phyloP scores from a whole-genome alignment of 2,113 vertebrate species.

The Galbula dea region DNA sequence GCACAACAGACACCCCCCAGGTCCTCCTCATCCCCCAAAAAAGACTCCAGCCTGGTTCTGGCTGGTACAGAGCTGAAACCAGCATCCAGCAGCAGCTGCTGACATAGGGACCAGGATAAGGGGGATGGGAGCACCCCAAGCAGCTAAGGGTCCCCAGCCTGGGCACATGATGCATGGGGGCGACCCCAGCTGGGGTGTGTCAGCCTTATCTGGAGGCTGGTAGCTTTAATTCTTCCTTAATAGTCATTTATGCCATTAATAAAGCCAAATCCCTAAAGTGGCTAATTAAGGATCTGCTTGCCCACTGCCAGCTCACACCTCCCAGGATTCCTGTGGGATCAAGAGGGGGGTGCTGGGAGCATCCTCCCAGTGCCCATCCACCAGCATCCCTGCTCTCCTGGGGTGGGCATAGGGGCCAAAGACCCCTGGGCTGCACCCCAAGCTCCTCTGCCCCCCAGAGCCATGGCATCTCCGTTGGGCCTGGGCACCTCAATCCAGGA shows the following conservation, averaged over 20 bases:
- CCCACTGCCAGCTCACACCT: rapidly evolving
- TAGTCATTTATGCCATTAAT: not conserved
- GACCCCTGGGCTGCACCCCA: not conserved
- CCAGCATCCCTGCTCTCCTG: not conserved
- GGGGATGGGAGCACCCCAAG: not conserved
- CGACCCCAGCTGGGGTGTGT: not conserved
- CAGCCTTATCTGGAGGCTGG: rapidly evolving
- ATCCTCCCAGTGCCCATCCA: not conserved
- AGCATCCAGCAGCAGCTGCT: not conserved
- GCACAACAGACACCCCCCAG: not conserved
- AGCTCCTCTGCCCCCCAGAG: not conserved
- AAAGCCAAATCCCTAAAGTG: not conserved
- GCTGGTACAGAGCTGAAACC: not conserved
- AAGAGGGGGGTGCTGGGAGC: not conserved
- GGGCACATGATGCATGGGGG: rapidly evolving
- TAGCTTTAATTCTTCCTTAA: not conserved
- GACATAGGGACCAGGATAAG: rapidly evolving
- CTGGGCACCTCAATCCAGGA: not conserved
- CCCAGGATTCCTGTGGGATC: not conserved
- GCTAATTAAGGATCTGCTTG: not conserved
- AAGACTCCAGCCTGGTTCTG: not conserved
- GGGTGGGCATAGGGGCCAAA: rapidly evolving
- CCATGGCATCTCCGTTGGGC: rapidly evolving
- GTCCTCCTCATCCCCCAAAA: not conserved
- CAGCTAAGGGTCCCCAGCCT: not conserved